phyloP scores from a whole-genome alignment of 1,140 invertebrate genomes.

The Drosophila sturtevanti region DNA sequence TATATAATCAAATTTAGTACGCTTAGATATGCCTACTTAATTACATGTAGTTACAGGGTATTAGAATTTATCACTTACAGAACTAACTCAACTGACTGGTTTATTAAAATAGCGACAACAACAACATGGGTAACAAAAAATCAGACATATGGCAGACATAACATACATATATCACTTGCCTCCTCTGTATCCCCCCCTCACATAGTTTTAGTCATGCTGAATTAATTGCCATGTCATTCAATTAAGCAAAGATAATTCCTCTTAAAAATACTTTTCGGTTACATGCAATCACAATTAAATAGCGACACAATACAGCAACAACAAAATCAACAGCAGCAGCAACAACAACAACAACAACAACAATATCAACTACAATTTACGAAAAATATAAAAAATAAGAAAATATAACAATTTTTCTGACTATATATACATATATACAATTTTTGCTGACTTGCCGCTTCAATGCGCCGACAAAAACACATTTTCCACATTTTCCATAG shows the following conservation, averaged over 20 bases:
- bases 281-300: conserved; percentile 71
- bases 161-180: too few species aligned
- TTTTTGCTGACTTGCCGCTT: conserved; percentile 36
- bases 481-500: conserved; percentile 41
- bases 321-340: neutral
- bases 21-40: too few species aligned
- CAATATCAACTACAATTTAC: conserved; percentile 27
- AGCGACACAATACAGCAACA: neutral
- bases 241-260: conserved; percentile 64
- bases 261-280: conserved; percentile 50
- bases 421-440: conserved; percentile 1
- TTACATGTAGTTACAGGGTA: too few species aligned
- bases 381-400: conserved; percentile 34
- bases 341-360: conserved; percentile 3
- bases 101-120: too few species aligned
- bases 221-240: conserved; percentile 67
- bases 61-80: too few species aligned
- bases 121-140: too few species aligned
- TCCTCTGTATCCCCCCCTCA: too few species aligned
- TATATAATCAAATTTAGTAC: too few species aligned
- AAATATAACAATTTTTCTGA: conserved; percentile 9
- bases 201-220: conserved; percentile 1
- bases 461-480: conserved; percentile 41
- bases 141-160: too few species aligned
- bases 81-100: too few species aligned